Percentiles rank a stretch among this genome's conserved stretches.
Conservation (phyloP, 2,888 invertebrate species). For the Scotopteryx bipunctaria region DNA sequence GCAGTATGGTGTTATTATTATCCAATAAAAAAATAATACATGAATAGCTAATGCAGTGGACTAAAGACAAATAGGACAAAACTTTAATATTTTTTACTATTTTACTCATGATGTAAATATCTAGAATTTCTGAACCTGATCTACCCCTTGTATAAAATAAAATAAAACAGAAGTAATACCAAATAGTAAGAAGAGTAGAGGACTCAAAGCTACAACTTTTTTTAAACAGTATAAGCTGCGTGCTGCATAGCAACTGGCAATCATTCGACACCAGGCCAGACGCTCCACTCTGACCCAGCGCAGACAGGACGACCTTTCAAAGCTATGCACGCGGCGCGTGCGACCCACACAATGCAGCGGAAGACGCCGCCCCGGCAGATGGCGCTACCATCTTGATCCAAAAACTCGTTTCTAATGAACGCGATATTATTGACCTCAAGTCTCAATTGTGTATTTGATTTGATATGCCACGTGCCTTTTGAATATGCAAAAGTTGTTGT, state of each 20-base stretch:
- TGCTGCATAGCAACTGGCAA: constrained; percentile 18
- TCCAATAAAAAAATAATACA: constrained; percentile 31
- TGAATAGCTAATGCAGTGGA: constrained; percentile 5
- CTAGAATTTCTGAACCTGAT: too few species aligned
- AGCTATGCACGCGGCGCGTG: constrained; percentile 67
- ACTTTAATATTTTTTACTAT: background rate
- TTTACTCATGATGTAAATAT: too few species aligned
- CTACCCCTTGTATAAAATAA: too few species aligned
- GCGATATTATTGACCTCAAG: constrained; percentile 65
- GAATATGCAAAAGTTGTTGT: constrained; percentile 34
- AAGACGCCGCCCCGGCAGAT: constrained; percentile 79
- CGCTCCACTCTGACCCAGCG: constrained; percentile 29
- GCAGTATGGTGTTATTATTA: constrained; percentile 53
- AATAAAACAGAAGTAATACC: background rate
- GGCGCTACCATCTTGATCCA: constrained; percentile 57
- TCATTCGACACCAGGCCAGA: constrained; percentile 36
- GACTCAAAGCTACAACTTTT: too few species aligned
- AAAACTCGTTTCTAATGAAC: constrained; percentile 57
- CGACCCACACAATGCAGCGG: constrained; percentile 77
- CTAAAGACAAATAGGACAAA: constrained; percentile 1
- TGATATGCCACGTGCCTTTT: constrained; percentile 50
- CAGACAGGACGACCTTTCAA: constrained; percentile 36
- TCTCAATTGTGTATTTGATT: constrained; percentile 50
- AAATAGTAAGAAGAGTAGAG: too few species aligned
- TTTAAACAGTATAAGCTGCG: constrained; percentile 12